Evolutionary conservation across 2,797 vertebrate genomes (phyloP).

Genomic region (Austrolebias charrua): DNA sequence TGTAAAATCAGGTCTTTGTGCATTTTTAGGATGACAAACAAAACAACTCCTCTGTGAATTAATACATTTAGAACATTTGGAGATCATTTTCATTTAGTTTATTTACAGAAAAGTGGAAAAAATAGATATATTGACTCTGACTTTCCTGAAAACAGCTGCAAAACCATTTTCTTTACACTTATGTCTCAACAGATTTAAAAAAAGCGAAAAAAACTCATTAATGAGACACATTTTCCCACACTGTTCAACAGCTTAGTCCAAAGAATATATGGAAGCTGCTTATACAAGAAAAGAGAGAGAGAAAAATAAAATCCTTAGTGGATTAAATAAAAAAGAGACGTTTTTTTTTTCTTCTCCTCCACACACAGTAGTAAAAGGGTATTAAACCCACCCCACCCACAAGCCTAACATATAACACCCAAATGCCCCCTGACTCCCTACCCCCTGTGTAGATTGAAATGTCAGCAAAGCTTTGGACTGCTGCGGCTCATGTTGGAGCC

Average conservation of each 20-base stretch:
- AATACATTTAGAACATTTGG: too few species aligned
- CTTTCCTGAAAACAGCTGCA: conserved; percentile 15
- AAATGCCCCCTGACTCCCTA: conserved; percentile 25
- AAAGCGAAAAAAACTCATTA: conserved; percentile 44
- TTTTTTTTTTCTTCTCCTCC: conserved; percentile 38
- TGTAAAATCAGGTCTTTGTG: not conserved
- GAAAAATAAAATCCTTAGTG: conserved; percentile 52
- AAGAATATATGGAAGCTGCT: conserved; percentile 53
- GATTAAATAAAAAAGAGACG: conserved; percentile 68
- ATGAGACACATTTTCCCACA: conserved; percentile 42
- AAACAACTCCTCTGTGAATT: not conserved
- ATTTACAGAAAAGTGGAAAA: not conserved
- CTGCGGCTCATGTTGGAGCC: conserved; percentile 40
- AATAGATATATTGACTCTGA: conserved; percentile 8
- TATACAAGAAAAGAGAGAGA: conserved; percentile 42
- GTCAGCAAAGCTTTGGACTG: conserved; percentile 56
- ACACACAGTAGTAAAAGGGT: conserved; percentile 35
- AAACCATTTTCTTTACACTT: conserved; percentile 8
- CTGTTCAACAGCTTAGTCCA: conserved; percentile 47
- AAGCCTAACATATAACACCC: conserved; percentile 20
- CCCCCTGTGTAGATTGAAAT: conserved; percentile 58
- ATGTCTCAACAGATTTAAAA: too few species aligned
- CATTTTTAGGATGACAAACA: not conserved
- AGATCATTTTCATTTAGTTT: not conserved
- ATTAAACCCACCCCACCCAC: conserved; percentile 53